These are phyloP conservation scores for Brachionus manjavacas DNA, from an alignment of 1,140 invertebrate species.

Conservation along the genomic window DNA sequence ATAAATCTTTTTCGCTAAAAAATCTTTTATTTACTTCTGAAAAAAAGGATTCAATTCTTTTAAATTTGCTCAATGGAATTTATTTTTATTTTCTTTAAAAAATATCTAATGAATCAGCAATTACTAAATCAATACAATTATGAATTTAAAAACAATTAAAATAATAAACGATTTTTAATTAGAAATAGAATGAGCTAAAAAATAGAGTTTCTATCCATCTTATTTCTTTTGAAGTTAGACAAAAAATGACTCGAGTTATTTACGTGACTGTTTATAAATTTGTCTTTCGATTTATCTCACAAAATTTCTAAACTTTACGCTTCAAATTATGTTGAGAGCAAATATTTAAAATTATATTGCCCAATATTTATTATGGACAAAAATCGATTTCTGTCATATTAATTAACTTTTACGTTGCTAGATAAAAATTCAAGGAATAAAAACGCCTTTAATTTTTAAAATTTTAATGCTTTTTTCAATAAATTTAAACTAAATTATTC, in stretches of 20 bases:
- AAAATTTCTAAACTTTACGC: background rate
- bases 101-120: too few species aligned
- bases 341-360: background rate
- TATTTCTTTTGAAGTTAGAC: too few species aligned
- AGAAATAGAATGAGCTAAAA: too few species aligned
- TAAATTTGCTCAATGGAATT: too few species aligned
- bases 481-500: background rate
- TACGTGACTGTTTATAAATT: background rate
- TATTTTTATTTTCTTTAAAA: too few species aligned
- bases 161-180: too few species aligned
- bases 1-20: too few species aligned
- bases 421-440: background rate
- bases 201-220: too few species aligned
- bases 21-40: too few species aligned
- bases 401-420: background rate
- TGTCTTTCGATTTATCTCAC: background rate
- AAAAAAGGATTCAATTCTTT: too few species aligned
- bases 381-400: background rate
- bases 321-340: background rate
- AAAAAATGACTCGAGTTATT: background rate
- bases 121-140: too few species aligned
- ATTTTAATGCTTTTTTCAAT: background rate
- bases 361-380: background rate
- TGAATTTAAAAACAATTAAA: too few species aligned
- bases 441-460: background rate